These are phyloP conservation scores for Ictidomys tridecemlineatus DNA, from an alignment of 2,113 vertebrate species.

Conservation along the genomic window DNA sequence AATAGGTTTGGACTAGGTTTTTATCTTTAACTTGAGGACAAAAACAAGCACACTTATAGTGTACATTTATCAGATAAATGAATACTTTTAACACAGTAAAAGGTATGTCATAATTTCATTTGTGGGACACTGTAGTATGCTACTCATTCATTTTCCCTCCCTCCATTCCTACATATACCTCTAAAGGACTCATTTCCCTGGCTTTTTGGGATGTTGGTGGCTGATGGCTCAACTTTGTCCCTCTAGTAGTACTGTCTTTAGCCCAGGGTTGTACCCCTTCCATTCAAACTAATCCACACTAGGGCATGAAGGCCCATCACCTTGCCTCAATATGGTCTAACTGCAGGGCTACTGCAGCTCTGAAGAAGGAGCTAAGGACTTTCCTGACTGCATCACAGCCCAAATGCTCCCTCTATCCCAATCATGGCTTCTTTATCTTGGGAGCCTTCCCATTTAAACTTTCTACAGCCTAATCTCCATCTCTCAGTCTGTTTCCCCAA, in stretches of 20 bases:
- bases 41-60: conserved; percentile 18
- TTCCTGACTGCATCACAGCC: background rate
- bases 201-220: background rate
- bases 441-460: background rate
- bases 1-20: background rate
- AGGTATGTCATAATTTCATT: background rate
- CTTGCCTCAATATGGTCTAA: background rate
- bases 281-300: background rate
- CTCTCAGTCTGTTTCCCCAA: background rate
- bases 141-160: background rate
- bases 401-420: background rate
- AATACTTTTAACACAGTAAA: background rate
- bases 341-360: background rate
- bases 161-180: background rate
- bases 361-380: background rate
- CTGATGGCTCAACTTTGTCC: background rate
- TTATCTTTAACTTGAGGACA: background rate
- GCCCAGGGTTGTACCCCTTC: background rate
- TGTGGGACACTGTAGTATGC: background rate
- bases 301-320: background rate
- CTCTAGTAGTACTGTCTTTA: background rate
- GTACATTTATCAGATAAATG: background rate
- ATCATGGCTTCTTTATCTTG: background rate
- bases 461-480: background rate
- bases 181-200: background rate